A percentile compares a stretch with the other conserved stretches of the same genome.
phyloP scores from a whole-genome alignment of 2,797 vertebrate species.

The Malurus splendens region DNA sequence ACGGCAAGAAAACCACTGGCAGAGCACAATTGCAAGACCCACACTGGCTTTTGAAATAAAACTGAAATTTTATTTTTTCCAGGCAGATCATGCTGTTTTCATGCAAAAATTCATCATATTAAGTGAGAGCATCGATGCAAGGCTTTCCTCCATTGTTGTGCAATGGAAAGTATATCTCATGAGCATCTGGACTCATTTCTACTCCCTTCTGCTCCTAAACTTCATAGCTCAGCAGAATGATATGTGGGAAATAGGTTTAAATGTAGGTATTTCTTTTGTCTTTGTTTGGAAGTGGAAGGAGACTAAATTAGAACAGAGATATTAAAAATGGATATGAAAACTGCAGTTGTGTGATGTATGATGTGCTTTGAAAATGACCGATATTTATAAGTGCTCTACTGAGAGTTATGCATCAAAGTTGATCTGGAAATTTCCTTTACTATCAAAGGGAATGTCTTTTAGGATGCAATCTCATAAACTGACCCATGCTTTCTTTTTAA shows the following conservation, averaged over 20 bases:
- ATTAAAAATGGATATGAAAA: not conserved
- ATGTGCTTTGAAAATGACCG: slow-evolving; percentile 2
- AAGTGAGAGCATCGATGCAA: not conserved
- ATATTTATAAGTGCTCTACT: slow-evolving; percentile 16
- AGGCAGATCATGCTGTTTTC: not conserved
- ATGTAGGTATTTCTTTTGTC: not conserved
- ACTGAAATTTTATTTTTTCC: not conserved
- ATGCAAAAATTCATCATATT: not conserved
- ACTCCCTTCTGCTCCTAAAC: not conserved
- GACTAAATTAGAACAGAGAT: slow-evolving; percentile 13
- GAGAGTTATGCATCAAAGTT: slow-evolving; percentile 12
- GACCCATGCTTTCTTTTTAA: not conserved
- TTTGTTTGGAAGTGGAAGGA: not conserved
- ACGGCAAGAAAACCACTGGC: not conserved
- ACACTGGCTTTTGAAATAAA: not conserved
- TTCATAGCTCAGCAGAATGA: not conserved
- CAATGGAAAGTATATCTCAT: not conserved
- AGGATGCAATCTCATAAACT: slow-evolving; percentile 2
- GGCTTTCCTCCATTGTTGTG: not conserved
- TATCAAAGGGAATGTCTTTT: not conserved
- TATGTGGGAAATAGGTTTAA: not conserved
- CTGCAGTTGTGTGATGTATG: not conserved
- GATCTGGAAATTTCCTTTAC: not conserved
- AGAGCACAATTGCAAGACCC: not conserved
- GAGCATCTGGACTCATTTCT: not conserved